phyloP scores from a whole-genome alignment of 2,888 invertebrate genomes.

The Dasypogon diadema region DNA sequence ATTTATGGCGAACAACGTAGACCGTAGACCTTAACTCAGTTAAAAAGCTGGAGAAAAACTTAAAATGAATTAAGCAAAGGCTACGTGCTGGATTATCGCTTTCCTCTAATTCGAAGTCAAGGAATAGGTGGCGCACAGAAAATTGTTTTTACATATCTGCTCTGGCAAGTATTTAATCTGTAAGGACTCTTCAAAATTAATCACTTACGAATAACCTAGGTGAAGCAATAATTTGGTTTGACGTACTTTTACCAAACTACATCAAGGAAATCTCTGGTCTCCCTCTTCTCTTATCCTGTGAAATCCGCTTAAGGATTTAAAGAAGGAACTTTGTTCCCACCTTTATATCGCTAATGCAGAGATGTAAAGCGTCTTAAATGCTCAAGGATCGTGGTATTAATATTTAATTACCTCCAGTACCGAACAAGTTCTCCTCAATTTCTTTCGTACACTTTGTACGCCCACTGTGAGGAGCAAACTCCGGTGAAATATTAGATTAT shows the following conservation, averaged over 20 bases:
- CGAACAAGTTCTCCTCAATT: background rate
- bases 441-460: background rate
- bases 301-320: background rate
- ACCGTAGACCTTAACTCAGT: too few species aligned
- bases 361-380: background rate
- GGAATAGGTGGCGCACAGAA: too few species aligned
- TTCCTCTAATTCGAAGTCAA: too few species aligned
- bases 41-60: too few species aligned
- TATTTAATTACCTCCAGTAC: conserved; percentile 17
- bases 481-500: conserved; percentile 26
- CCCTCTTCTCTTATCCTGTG: background rate
- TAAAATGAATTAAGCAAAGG: too few species aligned
- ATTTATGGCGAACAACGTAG: too few species aligned
- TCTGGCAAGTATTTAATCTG: background rate
- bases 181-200: background rate
- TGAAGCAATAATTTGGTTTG: background rate
- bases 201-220: background rate
- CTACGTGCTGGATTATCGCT: too few species aligned
- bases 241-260: background rate
- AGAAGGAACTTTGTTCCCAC: background rate
- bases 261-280: background rate
- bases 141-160: background rate
- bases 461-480: background rate
- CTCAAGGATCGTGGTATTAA: background rate
- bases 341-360: background rate